Evolutionary conservation across 2,888 invertebrate species (phyloP).

Genomic region (Cataglyphis altisquamis): DNA sequence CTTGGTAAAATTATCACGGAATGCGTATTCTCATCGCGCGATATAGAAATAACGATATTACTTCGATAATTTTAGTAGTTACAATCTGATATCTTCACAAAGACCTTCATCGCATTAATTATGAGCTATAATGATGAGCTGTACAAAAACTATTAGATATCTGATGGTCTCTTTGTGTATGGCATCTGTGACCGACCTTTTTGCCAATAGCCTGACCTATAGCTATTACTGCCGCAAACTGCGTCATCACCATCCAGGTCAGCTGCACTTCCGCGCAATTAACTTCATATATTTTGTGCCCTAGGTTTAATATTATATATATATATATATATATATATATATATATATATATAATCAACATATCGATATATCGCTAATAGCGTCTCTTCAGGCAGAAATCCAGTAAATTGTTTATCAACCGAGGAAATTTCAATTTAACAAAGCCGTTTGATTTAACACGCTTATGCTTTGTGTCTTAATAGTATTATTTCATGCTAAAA

Average conservation of each 20-base stretch:
- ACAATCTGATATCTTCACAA: slow-evolving; percentile 27
- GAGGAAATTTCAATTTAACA: not conserved
- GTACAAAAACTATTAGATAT: slow-evolving; percentile 29
- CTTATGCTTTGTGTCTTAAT: not conserved
- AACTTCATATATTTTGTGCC: slow-evolving; percentile 56
- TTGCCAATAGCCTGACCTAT: slow-evolving; percentile 17
- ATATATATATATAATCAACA: slow-evolving; percentile 15
- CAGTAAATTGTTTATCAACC: not conserved
- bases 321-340: not conserved
- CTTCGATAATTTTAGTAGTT: slow-evolving; percentile 21
- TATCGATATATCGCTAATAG: not conserved
- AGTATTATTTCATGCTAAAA: not conserved
- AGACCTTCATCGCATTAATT: slow-evolving; percentile 9
- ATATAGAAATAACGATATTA: slow-evolving; percentile 8
- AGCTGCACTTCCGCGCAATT: slow-evolving; percentile 64
- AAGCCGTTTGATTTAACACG: not conserved
- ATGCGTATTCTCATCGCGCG: not conserved
- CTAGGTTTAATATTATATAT: slow-evolving; percentile 45
- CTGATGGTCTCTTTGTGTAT: slow-evolving; percentile 12
- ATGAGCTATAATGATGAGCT: slow-evolving; percentile 3
- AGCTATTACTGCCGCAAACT: slow-evolving; percentile 15
- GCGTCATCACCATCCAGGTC: slow-evolving; percentile 42
- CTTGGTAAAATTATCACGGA: slow-evolving; percentile 9
- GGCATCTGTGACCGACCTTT: slow-evolving; percentile 6
- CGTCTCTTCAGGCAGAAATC: not conserved